Conservation (phyloP, 2,797 vertebrate species). For the Hyperoplus lanceolatus region DNA sequence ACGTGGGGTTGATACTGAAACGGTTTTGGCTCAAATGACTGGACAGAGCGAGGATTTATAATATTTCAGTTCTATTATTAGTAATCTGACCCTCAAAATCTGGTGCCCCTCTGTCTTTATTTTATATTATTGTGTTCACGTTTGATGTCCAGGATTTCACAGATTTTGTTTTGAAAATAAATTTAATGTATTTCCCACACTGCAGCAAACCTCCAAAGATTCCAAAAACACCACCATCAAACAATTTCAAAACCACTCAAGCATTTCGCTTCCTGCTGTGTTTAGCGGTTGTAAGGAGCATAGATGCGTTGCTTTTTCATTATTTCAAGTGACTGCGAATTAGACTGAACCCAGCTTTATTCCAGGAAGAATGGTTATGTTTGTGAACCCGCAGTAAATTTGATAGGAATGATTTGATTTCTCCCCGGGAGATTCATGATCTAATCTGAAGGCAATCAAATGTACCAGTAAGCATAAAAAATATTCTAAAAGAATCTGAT, state of each 20-base stretch:
- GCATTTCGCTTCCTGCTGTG: neutral
- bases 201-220: constrained; percentile 2
- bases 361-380: neutral
- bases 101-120: constrained; percentile 13
- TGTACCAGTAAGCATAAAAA: neutral
- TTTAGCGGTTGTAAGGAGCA: neutral
- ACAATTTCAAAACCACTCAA: neutral
- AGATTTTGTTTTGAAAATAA: neutral
- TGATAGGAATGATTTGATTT: neutral
- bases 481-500: neutral
- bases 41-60: constrained; percentile 37
- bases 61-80: constrained; percentile 37
- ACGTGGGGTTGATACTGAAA: constrained; percentile 41
- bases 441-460: constrained; percentile 6
- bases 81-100: constrained; percentile 41
- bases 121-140: constrained; percentile 1
- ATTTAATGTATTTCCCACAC: neutral
- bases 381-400: neutral
- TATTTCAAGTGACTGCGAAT: constrained; percentile 3
- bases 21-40: constrained; percentile 41
- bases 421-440: neutral
- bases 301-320: neutral
- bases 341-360: neutral
- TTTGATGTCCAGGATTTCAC: constrained; percentile 11
- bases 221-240: neutral